Evolutionary conservation across 1,140 invertebrate species (phyloP).

Genomic region (Luehdorfia chinensis): DNA sequence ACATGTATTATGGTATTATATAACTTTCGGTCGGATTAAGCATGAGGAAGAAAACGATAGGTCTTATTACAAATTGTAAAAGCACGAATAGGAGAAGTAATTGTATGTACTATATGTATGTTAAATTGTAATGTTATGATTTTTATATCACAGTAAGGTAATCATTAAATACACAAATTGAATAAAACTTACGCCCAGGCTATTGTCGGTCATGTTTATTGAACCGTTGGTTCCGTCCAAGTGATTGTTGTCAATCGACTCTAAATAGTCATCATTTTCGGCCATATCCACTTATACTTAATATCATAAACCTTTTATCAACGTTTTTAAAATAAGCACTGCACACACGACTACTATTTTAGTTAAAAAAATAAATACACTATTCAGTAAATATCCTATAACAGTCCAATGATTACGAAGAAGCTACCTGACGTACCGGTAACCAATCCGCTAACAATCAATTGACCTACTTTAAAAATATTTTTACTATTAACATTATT

Average conservation of each 20-base stretch:
- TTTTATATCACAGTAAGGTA: no score
- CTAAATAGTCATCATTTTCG: slow-evolving; percentile 80
- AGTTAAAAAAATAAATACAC: slow-evolving; percentile 17
- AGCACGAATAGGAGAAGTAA: no score
- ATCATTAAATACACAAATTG: no score
- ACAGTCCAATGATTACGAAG: slow-evolving; percentile 31
- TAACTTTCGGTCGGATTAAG: no score
- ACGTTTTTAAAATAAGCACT: slow-evolving; percentile 29
- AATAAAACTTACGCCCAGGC: slow-evolving; percentile 66
- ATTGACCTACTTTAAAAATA: slow-evolving; percentile 62
- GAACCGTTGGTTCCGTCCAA: slow-evolving; percentile 78
- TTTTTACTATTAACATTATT: slow-evolving; percentile 26
- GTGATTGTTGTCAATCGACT: slow-evolving; percentile 76
- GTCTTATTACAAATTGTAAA: no score
- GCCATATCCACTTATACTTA: slow-evolving; percentile 70
- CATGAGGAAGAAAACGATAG: no score
- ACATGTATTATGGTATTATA: no score
- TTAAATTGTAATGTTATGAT: no score
- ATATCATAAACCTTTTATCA: slow-evolving; percentile 39
- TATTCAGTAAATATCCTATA: slow-evolving; percentile 18
- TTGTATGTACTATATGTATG: no score
- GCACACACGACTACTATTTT: slow-evolving; percentile 26
- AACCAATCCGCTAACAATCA: slow-evolving; percentile 54
- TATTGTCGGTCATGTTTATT: slow-evolving; percentile 69
- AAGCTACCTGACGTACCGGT: slow-evolving; percentile 67